These are phyloP conservation scores for Epistrophe eligans DNA, from an alignment of 2,888 invertebrate genomes.

Conservation along the genomic window DNA sequence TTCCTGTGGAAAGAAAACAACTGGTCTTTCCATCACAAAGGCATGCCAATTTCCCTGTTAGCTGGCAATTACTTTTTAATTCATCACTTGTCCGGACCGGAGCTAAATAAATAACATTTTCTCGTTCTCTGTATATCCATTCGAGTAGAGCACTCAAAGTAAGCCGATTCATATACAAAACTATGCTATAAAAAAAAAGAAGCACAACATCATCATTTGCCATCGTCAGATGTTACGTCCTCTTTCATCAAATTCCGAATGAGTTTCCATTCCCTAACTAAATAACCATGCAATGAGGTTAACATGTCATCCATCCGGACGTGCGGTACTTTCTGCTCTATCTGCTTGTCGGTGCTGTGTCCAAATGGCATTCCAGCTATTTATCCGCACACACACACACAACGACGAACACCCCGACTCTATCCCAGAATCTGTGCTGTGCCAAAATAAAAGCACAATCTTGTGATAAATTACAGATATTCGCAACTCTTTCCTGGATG, in stretches of 20 bases:
- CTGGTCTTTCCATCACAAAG: slow-evolving; percentile 22
- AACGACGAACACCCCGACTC: not conserved
- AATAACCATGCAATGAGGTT: slow-evolving; percentile 74
- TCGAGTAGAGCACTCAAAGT: slow-evolving; percentile 38
- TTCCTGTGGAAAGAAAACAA: not conserved
- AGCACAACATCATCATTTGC: slow-evolving; percentile 65
- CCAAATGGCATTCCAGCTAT: slow-evolving; percentile 58
- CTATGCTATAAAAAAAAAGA: not conserved
- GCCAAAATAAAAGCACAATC: slow-evolving; percentile 71
- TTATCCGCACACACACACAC: slow-evolving; percentile 57
- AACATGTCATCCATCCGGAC: slow-evolving; percentile 68
- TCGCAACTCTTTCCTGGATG: slow-evolving; percentile 68
- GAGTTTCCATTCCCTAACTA: slow-evolving; percentile 68
- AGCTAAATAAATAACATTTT: slow-evolving; percentile 51
- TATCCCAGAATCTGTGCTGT: slow-evolving; percentile 58
- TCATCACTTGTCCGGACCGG: slow-evolving; percentile 61
- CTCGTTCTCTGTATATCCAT: not conserved
- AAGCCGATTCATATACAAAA: slow-evolving; percentile 17
- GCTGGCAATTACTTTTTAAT: slow-evolving; percentile 66
- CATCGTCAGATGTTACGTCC: slow-evolving; percentile 54
- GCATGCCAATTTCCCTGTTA: slow-evolving; percentile 55
- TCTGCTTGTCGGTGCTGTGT: slow-evolving; percentile 49
- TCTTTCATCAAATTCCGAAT: slow-evolving; percentile 68
- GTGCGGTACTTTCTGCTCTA: slow-evolving; percentile 44
- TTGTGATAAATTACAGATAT: slow-evolving; percentile 75